phyloP scores from a whole-genome alignment of 1,140 invertebrate species.

The Brachionus rubens region DNA sequence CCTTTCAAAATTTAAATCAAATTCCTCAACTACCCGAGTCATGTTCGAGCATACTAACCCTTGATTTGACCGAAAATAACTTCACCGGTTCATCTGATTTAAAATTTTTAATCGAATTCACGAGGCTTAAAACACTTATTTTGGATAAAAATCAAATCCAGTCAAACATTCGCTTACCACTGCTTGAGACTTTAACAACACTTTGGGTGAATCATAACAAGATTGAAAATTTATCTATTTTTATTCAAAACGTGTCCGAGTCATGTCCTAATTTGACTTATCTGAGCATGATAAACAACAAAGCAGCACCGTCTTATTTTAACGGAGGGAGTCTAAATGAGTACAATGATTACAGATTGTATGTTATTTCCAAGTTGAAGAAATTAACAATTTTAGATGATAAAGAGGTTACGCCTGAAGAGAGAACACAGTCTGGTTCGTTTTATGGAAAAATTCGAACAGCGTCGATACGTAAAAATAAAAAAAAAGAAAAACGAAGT shows the following conservation, averaged over 20 bases:
- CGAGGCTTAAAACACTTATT: slow-evolving; percentile 69
- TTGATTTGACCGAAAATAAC: slow-evolving; percentile 43
- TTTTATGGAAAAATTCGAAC: neutral
- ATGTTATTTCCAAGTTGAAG: slow-evolving; percentile 51
- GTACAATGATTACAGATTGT: slow-evolving; percentile 73
- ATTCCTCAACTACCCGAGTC: neutral
- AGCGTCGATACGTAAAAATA: neutral
- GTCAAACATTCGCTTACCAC: slow-evolving; percentile 67
- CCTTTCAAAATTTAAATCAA: slow-evolving; percentile 12
- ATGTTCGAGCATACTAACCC: neutral
- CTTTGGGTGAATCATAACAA: slow-evolving; percentile 76
- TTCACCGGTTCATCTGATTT: slow-evolving; percentile 33
- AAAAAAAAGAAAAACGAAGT: neutral
- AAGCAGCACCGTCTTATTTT: slow-evolving; percentile 71
- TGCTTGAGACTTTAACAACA: slow-evolving; percentile 68
- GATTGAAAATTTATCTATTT: slow-evolving; percentile 69
- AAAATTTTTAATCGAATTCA: slow-evolving; percentile 50
- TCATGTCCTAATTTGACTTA: slow-evolving; percentile 68
- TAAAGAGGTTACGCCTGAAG: slow-evolving; percentile 49
- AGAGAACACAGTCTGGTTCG: neutral
- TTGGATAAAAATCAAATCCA: slow-evolving; percentile 71
- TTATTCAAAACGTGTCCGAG: slow-evolving; percentile 67
- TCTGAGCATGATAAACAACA: slow-evolving; percentile 75
- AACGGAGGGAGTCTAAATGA: slow-evolving; percentile 72
- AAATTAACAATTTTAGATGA: slow-evolving; percentile 52